phyloP scores from a whole-genome alignment of 2,888 invertebrate genomes.

The Gibbula magus region DNA sequence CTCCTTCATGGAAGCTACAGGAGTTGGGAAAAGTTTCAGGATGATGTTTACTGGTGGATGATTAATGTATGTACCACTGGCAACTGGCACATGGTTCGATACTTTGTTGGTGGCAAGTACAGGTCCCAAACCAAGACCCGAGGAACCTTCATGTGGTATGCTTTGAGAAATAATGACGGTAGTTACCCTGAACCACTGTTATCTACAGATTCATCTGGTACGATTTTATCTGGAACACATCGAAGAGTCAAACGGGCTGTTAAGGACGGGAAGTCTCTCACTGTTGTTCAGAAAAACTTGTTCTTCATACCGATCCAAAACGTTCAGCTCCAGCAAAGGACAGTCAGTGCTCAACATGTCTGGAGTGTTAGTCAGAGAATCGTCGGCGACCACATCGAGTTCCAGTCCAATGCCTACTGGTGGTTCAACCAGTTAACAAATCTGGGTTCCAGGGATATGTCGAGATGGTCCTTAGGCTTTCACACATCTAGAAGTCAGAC shows the following conservation, averaged over 20 bases:
- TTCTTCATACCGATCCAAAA: background rate
- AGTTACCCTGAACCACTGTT: background rate
- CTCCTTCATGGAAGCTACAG: background rate
- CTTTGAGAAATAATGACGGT: background rate
- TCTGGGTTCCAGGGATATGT: background rate
- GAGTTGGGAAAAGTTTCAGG: background rate
- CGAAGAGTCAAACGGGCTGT: background rate
- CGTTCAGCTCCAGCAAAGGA: background rate
- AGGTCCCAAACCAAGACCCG: background rate
- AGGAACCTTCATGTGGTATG: background rate
- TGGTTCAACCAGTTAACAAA: background rate
- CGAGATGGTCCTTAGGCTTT: background rate
- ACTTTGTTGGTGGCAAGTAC: background rate
- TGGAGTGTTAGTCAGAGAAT: background rate
- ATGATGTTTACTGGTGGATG: background rate
- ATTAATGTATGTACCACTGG: slow-evolving; percentile 3
- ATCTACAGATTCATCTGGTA: background rate
- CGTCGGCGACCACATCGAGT: background rate
- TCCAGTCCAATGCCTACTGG: slow-evolving; percentile 12
- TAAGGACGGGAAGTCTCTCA: background rate
- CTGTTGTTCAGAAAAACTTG: background rate
- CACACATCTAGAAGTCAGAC: slow-evolving; percentile 3
- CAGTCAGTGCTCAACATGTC: background rate
- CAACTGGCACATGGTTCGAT: background rate
- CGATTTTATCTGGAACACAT: background rate